phyloP scores from a whole-genome alignment of 2,888 invertebrate genomes.

The Mimumesa dahlbomi region DNA sequence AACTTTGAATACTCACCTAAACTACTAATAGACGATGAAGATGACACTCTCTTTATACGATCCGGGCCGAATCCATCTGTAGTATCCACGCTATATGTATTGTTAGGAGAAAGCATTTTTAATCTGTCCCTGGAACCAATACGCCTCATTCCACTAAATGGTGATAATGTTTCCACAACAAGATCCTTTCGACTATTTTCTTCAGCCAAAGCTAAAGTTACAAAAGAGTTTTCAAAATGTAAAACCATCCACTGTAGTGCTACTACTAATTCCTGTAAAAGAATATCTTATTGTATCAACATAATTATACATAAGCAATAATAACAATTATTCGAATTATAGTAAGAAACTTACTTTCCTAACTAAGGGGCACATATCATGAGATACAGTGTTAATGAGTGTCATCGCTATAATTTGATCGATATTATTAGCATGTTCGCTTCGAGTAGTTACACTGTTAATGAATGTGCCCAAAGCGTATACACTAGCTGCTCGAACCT shows the following conservation, averaged over 20 bases:
- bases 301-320: neutral
- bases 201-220: conserved; percentile 86
- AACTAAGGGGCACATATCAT: conserved; percentile 94
- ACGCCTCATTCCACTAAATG: conserved; percentile 78
- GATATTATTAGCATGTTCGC: conserved; percentile 96
- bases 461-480: conserved; percentile 97
- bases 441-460: conserved; percentile 90
- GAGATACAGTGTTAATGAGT: conserved; percentile 88
- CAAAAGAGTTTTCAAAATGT: conserved; percentile 93
- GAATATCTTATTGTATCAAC: neutral
- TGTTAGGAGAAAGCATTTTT: conserved; percentile 78
- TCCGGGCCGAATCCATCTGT: conserved; percentile 79
- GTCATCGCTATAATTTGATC: conserved; percentile 96
- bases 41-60: conserved; percentile 85
- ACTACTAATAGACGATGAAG: conserved; percentile 87
- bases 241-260: conserved; percentile 93
- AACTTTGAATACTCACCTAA: conserved; percentile 76
- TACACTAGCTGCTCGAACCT: conserved; percentile 95
- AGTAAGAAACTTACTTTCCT: conserved; percentile 82
- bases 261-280: conserved; percentile 88
- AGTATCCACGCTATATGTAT: conserved; percentile 70
- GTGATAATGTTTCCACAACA: conserved; percentile 76
- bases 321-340: neutral
- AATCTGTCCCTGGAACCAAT: conserved; percentile 80
- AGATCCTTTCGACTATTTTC: conserved; percentile 80